Evolutionary conservation across 1,140 invertebrate genomes (phyloP).

Genomic region (Lepidurus couesii): DNA sequence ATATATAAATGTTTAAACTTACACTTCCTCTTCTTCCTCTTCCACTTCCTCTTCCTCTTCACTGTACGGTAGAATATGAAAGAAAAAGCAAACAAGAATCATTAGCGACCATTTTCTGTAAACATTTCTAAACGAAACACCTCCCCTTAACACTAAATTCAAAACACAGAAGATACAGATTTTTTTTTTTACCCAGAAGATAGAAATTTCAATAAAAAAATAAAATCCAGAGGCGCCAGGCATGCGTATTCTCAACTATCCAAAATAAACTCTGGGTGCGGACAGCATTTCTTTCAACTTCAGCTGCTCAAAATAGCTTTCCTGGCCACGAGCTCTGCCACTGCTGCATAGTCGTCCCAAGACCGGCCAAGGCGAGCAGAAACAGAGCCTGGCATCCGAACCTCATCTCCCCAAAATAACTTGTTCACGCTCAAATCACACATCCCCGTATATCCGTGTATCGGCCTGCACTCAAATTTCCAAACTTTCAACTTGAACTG

Average conservation of each 20-base stretch:
- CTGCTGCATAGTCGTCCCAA: neutral
- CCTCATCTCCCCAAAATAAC: conserved; percentile 12
- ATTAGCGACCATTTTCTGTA: neutral
- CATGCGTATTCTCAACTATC: neutral
- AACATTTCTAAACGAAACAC: neutral
- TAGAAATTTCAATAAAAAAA: neutral
- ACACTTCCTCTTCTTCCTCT: conserved; percentile 39
- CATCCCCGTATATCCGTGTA: too few species aligned
- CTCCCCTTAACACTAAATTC: neutral
- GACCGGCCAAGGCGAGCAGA: neutral
- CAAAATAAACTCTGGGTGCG: conserved; percentile 1
- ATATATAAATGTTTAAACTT: conserved; percentile 32
- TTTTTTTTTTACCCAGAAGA: neutral
- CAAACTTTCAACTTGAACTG: too few species aligned
- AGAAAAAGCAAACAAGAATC: conserved; percentile 6
- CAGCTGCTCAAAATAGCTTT: conserved; percentile 12
- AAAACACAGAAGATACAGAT: neutral
- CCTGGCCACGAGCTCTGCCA: neutral
- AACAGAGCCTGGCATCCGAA: neutral
- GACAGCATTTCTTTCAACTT: neutral
- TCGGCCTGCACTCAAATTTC: too few species aligned
- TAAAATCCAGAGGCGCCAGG: neutral
- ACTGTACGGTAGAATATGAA: conserved; percentile 23
- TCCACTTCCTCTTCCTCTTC: conserved; percentile 40
- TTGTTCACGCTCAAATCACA: neutral